Base-by-base conservation (phyloP, 2,113 vertebrate species). In the Rattus rattus region DNA sequence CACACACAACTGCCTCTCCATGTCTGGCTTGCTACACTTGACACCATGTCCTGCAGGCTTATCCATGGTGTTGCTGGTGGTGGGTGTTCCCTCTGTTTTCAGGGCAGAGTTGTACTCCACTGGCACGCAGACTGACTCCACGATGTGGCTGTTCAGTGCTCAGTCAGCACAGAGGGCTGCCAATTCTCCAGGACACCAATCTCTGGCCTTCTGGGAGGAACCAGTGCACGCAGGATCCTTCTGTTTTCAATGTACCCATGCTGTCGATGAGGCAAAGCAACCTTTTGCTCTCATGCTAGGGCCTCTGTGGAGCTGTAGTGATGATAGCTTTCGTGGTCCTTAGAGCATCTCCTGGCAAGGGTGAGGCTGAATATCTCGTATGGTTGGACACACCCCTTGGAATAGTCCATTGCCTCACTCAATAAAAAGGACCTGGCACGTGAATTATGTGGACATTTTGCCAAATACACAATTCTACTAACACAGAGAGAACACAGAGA, bases 211-310 rank as follows among this genome's bases (percentile, higher is more conserved):
- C 86, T 59, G 69, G 36, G 69, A 73, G 36, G 49, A 56, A 14
- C 3, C 33, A 39, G 33, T n/a, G 14, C 2, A 12, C 7, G 3
- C 39, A 8, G 7, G 11, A 36, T 56, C 49, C 20, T n/a, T 36
- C 47, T 56, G 33, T 1, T 54, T 69, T 70, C 0, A 1, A 24
- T 2, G 0, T 19, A 30, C 16, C 2, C 4, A 6, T 17, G 43
- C 28, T 11, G 5, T 43, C 20, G 16, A 2, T 2, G 26, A 67
- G 5, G 28, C 39, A 86, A 49, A 9, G 43, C 59, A 43, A 2
- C n/a, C 36, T 22, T 61, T 83, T 84, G 56, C n/a, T 16, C 22
- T 61, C 56, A 16, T 61, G 80, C 56, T 3, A 43, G 43, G 43
- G 43, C 13, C 30, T 28, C 17, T 69, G 5, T 8, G 24, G 28